These are phyloP conservation scores for Chelonus formosanus DNA, from an alignment of 2,888 invertebrate species.

Conservation along the genomic window DNA sequence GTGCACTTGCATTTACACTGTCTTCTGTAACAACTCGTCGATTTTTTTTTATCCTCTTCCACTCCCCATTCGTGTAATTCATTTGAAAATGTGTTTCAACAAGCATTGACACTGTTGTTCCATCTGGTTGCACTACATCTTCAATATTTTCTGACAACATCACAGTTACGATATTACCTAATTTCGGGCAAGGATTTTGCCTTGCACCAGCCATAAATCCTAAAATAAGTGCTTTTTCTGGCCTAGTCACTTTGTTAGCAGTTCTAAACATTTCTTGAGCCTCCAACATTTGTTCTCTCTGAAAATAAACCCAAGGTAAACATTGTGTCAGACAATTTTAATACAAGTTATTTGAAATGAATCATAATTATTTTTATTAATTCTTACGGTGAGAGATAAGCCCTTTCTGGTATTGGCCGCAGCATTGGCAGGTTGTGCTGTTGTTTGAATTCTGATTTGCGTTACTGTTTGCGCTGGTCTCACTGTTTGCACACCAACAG, in stretches of 20 bases:
- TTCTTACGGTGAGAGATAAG: slow-evolving; percentile 74
- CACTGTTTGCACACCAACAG: slow-evolving; percentile 60
- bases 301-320: slow-evolving; percentile 13
- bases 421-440: slow-evolving; percentile 63
- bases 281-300: slow-evolving; percentile 96
- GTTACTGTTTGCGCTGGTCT: slow-evolving; percentile 66
- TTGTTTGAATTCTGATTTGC: slow-evolving; percentile 68
- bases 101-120: slow-evolving; percentile 78
- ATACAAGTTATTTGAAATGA: slow-evolving; percentile 13
- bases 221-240: slow-evolving; percentile 96
- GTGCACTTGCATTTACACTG: slow-evolving; percentile 47
- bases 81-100: slow-evolving; percentile 98
- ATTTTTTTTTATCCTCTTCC: slow-evolving; percentile 94
- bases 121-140: slow-evolving; percentile 85
- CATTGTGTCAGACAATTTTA: slow-evolving; percentile 12
- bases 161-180: slow-evolving; percentile 95
- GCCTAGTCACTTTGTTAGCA: slow-evolving; percentile 94
- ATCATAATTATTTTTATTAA: slow-evolving; percentile 6
- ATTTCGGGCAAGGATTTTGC: slow-evolving; percentile 96
- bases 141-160: slow-evolving; percentile 93
- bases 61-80: slow-evolving; percentile 98
- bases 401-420: slow-evolving; percentile 70
- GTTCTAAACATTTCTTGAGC: slow-evolving; percentile 98
- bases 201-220: slow-evolving; percentile 99
- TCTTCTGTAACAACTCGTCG: slow-evolving; percentile 72